Evolutionary conservation across 2,113 vertebrate genomes (phyloP), one percentile per base, ranked within the genome.

Genomic region (Chaenocephalus aceratus): DNA sequence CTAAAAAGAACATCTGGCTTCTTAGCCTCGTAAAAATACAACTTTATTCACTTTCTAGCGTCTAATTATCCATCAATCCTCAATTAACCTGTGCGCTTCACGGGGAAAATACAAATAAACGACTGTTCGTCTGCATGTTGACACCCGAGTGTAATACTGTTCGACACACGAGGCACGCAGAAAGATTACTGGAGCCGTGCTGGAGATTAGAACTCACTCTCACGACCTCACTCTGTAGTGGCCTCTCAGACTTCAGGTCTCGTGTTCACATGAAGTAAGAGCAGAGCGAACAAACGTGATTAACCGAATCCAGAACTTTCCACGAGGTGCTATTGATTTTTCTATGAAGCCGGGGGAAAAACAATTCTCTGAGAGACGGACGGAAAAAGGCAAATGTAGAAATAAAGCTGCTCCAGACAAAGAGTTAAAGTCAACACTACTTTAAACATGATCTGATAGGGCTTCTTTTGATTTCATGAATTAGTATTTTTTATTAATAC

Each of bases 261-360:
- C 75, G 16, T 72, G 88, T 86, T 90, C 75, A 26, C 80, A 36
- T 51, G 65, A 59, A 77, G 75, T 21, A 15, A 7, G 45, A 73
- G 62, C 21, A 1, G 44, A 59, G 81, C 6, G 46, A 69, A 79
- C 54, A 79, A 82, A 87, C 84, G 67, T 13, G 70, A 90, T 90
- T 86, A 80, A 54, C 63, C 9, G 1, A 56, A 34, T 58, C 0
- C 6, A 85, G 73, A 79, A 74, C 73, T 78, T 83, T 85, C 62
- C 72, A 89, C 41, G n/a, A 49, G 66, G 15, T 46, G 3, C 15
- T 63, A 85, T 90, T 75, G 89, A 88, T 88, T 86, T 41, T 80
- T 76, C 53, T 54, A 34, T 4, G n/a, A 16, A 0, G 21, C 68
- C 67, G 53, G 26, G 3, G 3, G 26, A 26, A 26, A 26, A 26